Base-by-base conservation (phyloP, 2,113 vertebrate species). In the Hassar affinis region DNA sequence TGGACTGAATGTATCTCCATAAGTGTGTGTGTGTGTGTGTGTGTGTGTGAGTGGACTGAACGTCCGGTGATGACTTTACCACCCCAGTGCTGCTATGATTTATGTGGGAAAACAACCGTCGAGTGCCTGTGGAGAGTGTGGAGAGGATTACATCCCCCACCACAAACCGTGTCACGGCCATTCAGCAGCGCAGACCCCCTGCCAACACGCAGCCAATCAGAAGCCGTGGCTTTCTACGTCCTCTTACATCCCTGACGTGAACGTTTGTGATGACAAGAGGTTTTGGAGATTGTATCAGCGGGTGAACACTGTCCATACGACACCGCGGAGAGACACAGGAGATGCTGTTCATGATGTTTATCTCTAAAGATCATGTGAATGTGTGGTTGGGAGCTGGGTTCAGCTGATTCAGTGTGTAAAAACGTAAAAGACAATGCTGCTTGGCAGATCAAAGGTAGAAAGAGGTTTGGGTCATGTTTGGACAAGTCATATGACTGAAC, bases 21-120 rank as follows among this genome's bases (percentile, higher is more conserved):
- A n/a, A 45, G 20, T 42, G 62, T 66, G 62, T 69, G 68, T n/a
- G 68, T 71, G 42, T 71, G 68, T 71, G 69, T 49, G 42, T 72
- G 25, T 49, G 42, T 51, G 72, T 52, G 47, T 75, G 47, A 33
- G 27, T 52, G 8, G 87, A 91, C 90, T 90, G 90, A 90, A 90
- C 86, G 85, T 90, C 91, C 69, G 51, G 88, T 92, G 92, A 94
- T 94, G 94, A 94, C 92, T 94, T 94, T 93, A 94, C 93, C 93
- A 93, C 93, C 92, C 81, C 88, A 91, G 89, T 82, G 90, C 90
- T n/a, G 89, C 90, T 90, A 91, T 95, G 94, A 95, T 95, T 94
- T 95, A 95, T 94, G 93, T 93, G 93, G 92, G 92, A 94, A 94
- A 93, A 93, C 88, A 89, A 77, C 89, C 83, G 61, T n/a, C 83